Percentiles rank a stretch among this genome's conserved stretches.
These are phyloP conservation scores for Tachystola acroxantha DNA, from an alignment of 2,888 invertebrate species.

Conservation along the genomic window DNA sequence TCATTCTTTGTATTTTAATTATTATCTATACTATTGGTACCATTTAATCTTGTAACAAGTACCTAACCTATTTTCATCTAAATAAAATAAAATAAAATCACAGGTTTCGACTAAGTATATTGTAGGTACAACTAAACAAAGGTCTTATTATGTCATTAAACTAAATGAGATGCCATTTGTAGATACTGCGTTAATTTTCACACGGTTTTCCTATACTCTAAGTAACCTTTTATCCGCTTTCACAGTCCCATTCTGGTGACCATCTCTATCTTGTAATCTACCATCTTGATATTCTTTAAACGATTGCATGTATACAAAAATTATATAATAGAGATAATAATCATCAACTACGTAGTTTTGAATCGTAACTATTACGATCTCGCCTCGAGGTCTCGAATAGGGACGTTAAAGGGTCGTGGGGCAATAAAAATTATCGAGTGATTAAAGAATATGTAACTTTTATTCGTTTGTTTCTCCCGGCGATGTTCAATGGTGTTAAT, in stretches of 20 bases:
- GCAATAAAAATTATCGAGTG: constrained; percentile 18
- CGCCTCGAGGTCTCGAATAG: constrained; percentile 11
- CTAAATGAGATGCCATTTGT: too few relatives aligned
- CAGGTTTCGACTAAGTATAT: too few relatives aligned
- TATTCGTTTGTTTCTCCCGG: constrained; percentile 16
- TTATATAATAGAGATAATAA: constrained; percentile 19
- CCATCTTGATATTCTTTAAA: constrained; percentile 15
- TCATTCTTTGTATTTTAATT: too few relatives aligned
- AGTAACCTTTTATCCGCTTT: constrained; percentile 9
- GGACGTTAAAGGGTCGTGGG: constrained; percentile 18
- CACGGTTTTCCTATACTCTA: background rate
- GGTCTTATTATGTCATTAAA: too few relatives aligned
- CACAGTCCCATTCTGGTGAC: constrained; percentile 7
- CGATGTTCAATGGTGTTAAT: constrained; percentile 8
- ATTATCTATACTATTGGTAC: too few relatives aligned
- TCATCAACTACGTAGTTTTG: constrained; percentile 14
- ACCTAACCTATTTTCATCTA: too few relatives aligned
- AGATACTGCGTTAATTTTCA: too few relatives aligned
- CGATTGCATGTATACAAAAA: constrained; percentile 15
- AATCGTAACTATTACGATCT: constrained; percentile 14
- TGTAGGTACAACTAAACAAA: too few relatives aligned
- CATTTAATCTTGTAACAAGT: too few relatives aligned
- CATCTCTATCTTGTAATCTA: constrained; percentile 11
- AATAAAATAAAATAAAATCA: too few relatives aligned
- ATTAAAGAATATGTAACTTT: constrained; percentile 15